Percentiles rank a stretch among this genome's conserved stretches.
These are phyloP conservation scores for Zophobas morio DNA, from an alignment of 1,140 invertebrate species.

Conservation along the genomic window DNA sequence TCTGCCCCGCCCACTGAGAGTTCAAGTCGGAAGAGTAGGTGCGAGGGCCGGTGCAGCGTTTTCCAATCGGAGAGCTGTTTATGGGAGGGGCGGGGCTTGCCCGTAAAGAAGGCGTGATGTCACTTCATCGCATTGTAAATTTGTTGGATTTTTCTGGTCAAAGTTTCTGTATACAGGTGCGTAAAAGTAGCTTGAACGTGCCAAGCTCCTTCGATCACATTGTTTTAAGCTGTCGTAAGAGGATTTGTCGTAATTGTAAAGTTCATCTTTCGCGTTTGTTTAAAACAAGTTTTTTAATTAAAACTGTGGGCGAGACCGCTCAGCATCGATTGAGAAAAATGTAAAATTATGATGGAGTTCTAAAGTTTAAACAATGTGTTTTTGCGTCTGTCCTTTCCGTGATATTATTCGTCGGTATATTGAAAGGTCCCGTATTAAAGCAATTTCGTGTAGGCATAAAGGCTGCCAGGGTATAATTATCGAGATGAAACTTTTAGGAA, in stretches of 20 bases:
- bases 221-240: no score
- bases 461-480: constrained; percentile 23
- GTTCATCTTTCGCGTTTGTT: neutral
- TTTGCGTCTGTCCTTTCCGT: neutral
- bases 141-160: neutral
- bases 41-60: no score
- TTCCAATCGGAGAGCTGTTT: no score
- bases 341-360: constrained; percentile 11
- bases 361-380: constrained; percentile 24
- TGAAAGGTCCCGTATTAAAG: constrained; percentile 10
- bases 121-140: neutral
- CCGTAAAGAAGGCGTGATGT: no score
- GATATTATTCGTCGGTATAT: constrained; percentile 7
- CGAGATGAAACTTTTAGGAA: constrained; percentile 3
- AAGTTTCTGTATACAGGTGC: no score
- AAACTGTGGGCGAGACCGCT: neutral
- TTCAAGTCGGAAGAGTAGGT: no score
- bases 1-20: no score
- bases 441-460: neutral
- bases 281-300: constrained; percentile 16
- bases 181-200: no score
- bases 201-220: no score
- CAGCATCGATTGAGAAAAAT: neutral
- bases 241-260: neutral
- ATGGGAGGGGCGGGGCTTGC: no score